Conservation (phyloP, 2,888 invertebrate species). For the Drosophila yooni region DNA sequence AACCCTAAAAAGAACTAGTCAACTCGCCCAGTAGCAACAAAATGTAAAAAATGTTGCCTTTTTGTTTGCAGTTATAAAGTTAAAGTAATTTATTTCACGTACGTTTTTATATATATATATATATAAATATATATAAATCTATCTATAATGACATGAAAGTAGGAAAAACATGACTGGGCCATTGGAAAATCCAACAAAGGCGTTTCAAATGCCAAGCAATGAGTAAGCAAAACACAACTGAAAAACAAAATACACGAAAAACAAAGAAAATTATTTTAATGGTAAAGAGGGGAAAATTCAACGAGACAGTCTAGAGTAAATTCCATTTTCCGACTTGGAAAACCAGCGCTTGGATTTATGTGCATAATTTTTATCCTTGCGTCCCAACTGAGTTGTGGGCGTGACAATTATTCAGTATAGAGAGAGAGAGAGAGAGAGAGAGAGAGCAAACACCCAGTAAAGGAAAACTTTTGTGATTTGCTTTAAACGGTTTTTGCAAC, state of each 20-base stretch:
- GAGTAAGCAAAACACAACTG: slow-evolving; percentile 45
- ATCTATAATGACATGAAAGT: slow-evolving; percentile 26
- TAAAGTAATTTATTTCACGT: slow-evolving; percentile 48
- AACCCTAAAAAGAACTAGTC: slow-evolving; percentile 6
- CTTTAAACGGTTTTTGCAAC: slow-evolving; percentile 28
- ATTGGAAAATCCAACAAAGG: slow-evolving; percentile 56
- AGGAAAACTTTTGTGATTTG: slow-evolving; percentile 58
- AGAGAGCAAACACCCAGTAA: slow-evolving; percentile 4
- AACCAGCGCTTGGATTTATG: slow-evolving; percentile 67
- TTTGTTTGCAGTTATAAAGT: slow-evolving; percentile 39
- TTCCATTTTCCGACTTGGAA: slow-evolving; percentile 61
- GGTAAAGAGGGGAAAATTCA: slow-evolving; percentile 35
- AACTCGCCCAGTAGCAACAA: slow-evolving; percentile 25
- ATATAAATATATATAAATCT: background rate
- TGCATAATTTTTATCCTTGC: slow-evolving; percentile 73
- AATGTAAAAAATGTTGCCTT: slow-evolving; percentile 28
- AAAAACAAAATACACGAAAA: slow-evolving; percentile 24
- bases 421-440: background rate
- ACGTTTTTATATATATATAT: background rate
- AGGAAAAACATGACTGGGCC: slow-evolving; percentile 48
- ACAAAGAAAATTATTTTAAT: slow-evolving; percentile 35
- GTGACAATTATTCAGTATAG: slow-evolving; percentile 44
- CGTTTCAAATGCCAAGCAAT: slow-evolving; percentile 55
- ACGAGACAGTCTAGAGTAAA: background rate
- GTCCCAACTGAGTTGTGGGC: slow-evolving; percentile 34